Evolutionary conservation across 2,797 vertebrate species (phyloP), one percentile per base, ranked within the genome.

Genomic region (Urophycis tenuis): DNA sequence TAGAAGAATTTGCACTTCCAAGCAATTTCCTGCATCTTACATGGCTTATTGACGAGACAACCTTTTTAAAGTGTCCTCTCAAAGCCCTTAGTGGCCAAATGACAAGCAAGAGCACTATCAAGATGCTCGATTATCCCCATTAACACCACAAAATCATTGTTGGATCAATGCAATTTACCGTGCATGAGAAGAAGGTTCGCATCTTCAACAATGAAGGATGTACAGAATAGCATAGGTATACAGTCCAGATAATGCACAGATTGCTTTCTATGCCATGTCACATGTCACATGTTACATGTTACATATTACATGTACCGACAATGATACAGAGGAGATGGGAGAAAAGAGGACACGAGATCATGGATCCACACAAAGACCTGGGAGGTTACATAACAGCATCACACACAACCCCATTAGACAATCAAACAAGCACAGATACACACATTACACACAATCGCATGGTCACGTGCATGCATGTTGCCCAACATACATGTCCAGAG

Each of bases 321-420:
- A 67, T 29, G n/a, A 11, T 12, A 67, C n/a, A 67, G n/a, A 71
- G 77, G 67, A 17, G 35, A 19, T 35, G 70, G 76, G 70, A 72
- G 53, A 78, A 35, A 77, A 78, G 79, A 78, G 73, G 67, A 71
- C 74, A 72, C 67, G 75, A 75, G 72, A 78, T 75, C 82, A 49
- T 25, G 39, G 80, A 86, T 78, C 75, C 19, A 74, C 80, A 70
- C 29, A 34, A 84, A 73, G 72, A 72, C 53, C 72, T 10, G 74
- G 64, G 30, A 6, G 70, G 77, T 90, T 89, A 87, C 22, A 60
- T 77, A 90, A 87, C 80, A 75, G 19, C 74, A 33, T 33, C 71
- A 33, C 53, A 78, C 39, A 67, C n/a, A 49, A 72, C 73, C 33
- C 72, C 73, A 17, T 32, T 9, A 29, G n/a, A 67, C n/a, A 30